A percentile compares a stretch with the other conserved stretches of the same genome.
Conservation (phyloP, 2,797 vertebrate genomes). For the Rhyacichthys aspro region DNA sequence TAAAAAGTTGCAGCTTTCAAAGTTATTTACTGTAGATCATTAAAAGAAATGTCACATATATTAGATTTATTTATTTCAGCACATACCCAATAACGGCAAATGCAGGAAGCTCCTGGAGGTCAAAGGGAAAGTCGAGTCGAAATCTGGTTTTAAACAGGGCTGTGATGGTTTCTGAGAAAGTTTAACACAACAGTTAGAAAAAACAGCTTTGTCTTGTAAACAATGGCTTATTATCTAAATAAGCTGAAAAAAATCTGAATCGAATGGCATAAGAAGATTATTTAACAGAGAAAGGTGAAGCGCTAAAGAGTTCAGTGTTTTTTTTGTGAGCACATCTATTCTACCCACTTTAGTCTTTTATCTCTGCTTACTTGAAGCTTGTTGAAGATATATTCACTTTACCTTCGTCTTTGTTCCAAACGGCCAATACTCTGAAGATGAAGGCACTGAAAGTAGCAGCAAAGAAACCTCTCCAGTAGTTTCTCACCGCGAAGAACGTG, state of each 20-base stretch:
- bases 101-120: slow-evolving; percentile 95
- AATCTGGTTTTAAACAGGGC: slow-evolving; percentile 97
- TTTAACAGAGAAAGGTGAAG: background rate
- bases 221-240: slow-evolving; percentile 3
- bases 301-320: no score
- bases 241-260: no score
- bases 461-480: slow-evolving; percentile 98
- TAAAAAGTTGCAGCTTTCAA: no score
- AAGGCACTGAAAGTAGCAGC: slow-evolving; percentile 98
- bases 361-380: no score
- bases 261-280: background rate
- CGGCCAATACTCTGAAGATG: slow-evolving; percentile 95
- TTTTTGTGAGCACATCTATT: no score
- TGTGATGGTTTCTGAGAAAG: slow-evolving; percentile 90
- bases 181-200: background rate
- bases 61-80: background rate
- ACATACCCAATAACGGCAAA: slow-evolving; percentile 93
- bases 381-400: background rate
- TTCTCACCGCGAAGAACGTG: slow-evolving; percentile 96
- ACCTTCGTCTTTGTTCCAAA: slow-evolving; percentile 98
- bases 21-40: no score
- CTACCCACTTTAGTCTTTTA: no score
- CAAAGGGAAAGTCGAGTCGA: slow-evolving; percentile 94
- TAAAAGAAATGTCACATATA: background rate
- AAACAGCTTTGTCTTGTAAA: background rate